These are phyloP conservation scores for Aplodontia rufa DNA, from an alignment of 2,113 vertebrate genomes.

Conservation along the genomic window DNA sequence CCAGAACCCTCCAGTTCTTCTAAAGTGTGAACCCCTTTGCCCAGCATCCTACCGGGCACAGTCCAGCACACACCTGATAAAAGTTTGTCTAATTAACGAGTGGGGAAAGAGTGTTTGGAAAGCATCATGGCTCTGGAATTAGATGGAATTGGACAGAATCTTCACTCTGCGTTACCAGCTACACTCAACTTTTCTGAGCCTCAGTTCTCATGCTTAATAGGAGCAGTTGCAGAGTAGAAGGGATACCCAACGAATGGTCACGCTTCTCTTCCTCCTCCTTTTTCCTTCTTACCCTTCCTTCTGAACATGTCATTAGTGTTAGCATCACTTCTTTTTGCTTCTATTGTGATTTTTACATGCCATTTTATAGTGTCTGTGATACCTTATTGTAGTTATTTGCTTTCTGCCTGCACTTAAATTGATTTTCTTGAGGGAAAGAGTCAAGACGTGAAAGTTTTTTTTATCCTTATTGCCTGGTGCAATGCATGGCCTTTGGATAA, in stretches of 20 bases:
- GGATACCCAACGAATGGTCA: neutral
- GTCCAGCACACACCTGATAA: neutral
- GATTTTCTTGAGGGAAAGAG: neutral
- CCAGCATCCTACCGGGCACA: neutral
- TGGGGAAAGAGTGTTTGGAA: neutral
- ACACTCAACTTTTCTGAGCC: neutral
- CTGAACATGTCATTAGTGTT: neutral
- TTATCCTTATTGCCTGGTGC: neutral
- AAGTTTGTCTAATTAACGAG: neutral
- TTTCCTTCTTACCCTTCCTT: neutral
- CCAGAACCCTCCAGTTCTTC: neutral
- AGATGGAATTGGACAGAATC: neutral
- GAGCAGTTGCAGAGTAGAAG: neutral
- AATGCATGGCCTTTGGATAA: neutral
- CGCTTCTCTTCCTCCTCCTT: neutral
- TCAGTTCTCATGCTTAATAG: neutral
- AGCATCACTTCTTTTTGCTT: neutral
- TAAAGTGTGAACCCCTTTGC: neutral
- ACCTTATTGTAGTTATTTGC: neutral
- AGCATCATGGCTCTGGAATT: neutral
- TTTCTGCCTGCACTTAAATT: neutral
- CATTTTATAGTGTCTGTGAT: neutral
- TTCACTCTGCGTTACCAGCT: neutral
- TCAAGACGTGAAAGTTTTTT: neutral
- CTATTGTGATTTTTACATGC: neutral